These are phyloP conservation scores for Cosmorhoe ocellata DNA, from an alignment of 2,888 invertebrate species.

Conservation along the genomic window DNA sequence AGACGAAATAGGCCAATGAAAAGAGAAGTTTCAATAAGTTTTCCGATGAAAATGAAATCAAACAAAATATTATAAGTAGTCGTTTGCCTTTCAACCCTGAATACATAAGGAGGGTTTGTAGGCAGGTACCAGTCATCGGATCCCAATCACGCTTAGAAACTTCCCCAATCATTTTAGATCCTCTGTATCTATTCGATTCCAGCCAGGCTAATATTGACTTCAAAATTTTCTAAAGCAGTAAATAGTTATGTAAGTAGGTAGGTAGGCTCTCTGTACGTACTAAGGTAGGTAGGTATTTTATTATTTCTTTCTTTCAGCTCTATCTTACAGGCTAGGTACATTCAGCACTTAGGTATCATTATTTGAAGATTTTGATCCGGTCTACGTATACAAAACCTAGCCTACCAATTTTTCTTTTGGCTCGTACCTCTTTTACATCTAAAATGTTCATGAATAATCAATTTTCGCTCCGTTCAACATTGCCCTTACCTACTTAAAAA, in stretches of 20 bases:
- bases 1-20: slow-evolving; percentile 13
- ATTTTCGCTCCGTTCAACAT: slow-evolving; percentile 39
- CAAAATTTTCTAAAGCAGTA: too few relatives aligned
- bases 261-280: too few relatives aligned
- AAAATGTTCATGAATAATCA: slow-evolving; percentile 52
- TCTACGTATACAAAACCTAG: too few relatives aligned
- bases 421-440: slow-evolving; percentile 42
- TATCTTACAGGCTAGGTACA: too few relatives aligned
- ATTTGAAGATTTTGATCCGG: too few relatives aligned
- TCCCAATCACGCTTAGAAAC: slow-evolving; percentile 43
- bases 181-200: too few relatives aligned
- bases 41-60: slow-evolving; percentile 39
- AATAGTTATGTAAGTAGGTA: too few relatives aligned
- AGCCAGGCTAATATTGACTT: too few relatives aligned
- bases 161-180: slow-evolving; percentile 29
- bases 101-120: slow-evolving; percentile 45
- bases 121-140: slow-evolving; percentile 16
- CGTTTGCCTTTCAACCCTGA: slow-evolving; percentile 35
- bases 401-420: slow-evolving; percentile 15
- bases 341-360: too few relatives aligned
- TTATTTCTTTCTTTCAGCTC: too few relatives aligned
- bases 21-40: slow-evolving; percentile 39
- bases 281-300: too few relatives aligned
- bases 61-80: slow-evolving; percentile 26
- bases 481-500: slow-evolving; percentile 35